Percentiles rank a stretch among this genome's conserved stretches.
phyloP scores from a whole-genome alignment of 2,797 vertebrate genomes.

The Phrynocephalus forsythii region DNA sequence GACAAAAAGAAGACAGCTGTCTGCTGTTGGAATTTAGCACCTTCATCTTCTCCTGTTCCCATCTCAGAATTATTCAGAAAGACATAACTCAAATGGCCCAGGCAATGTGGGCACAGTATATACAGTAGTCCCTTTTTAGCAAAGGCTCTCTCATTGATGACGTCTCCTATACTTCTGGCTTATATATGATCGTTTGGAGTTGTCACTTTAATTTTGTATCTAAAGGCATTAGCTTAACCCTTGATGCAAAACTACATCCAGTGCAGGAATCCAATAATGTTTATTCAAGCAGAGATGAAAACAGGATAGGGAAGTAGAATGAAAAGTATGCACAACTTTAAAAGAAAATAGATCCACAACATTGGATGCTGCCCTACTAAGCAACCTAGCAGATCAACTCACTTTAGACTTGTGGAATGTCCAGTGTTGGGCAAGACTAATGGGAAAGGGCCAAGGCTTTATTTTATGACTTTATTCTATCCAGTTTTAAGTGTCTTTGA shows the following conservation, averaged over 20 bases:
- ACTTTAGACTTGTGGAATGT: not conserved
- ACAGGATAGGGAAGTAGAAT: not conserved
- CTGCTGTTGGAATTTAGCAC: not conserved
- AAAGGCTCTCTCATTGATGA: too few species aligned
- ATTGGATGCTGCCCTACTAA: not conserved
- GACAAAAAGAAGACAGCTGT: not conserved
- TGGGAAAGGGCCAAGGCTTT: not conserved
- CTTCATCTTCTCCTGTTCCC: not conserved
- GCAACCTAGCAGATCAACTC: not conserved
- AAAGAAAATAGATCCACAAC: too few species aligned
- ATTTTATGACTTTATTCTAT: not conserved
- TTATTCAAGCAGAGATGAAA: not conserved
- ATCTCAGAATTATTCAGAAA: not conserved
- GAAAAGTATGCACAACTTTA: too few species aligned
- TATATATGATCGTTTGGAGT: too few species aligned
- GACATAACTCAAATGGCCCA: not conserved
- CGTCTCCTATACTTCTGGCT: too few species aligned
- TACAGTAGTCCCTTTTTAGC: too few species aligned
- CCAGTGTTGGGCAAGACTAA: not conserved
- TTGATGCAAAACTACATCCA: not conserved
- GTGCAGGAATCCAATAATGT: not conserved
- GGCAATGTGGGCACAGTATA: not conserved
- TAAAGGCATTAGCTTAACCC: not conserved
- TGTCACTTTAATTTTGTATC: too few species aligned
- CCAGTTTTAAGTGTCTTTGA: not conserved